Conservation (phyloP, 2,797 vertebrate genomes). For the Tolypeutes matacus region DNA sequence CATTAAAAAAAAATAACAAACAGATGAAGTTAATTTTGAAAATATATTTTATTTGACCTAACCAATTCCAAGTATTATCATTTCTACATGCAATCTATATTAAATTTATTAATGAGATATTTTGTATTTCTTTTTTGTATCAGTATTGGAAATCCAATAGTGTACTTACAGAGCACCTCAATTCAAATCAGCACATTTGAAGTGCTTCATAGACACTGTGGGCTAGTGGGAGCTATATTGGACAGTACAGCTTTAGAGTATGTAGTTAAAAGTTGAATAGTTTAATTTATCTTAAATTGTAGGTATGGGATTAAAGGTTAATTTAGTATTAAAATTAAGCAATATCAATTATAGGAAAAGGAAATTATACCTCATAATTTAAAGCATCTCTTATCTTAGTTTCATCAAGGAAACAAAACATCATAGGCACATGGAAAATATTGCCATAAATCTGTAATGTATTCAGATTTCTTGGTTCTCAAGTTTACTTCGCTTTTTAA, state of each 20-base stretch:
- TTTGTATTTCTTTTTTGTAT: not conserved
- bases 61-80: not conserved
- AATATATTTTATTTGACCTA: not conserved
- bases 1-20: not conserved
- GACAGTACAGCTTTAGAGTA: not conserved
- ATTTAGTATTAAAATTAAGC: not conserved
- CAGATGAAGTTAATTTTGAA: not conserved
- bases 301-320: not conserved
- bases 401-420: not conserved
- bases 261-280: not conserved
- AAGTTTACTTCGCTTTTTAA: not conserved
- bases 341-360: not conserved
- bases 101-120: slow-evolving; percentile 9
- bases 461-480: not conserved
- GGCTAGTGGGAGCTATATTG: not conserved
- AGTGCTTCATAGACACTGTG: not conserved
- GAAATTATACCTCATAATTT: not conserved
- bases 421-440: not conserved
- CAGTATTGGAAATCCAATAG: not conserved
- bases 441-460: not conserved
- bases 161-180: not conserved
- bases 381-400: not conserved
- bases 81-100: not conserved
- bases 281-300: not conserved
- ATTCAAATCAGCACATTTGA: not conserved